Percentiles rank a stretch among this genome's conserved stretches.
phyloP scores from a whole-genome alignment of 2,888 invertebrate species.

The Sarcophaga caerulescens region DNA sequence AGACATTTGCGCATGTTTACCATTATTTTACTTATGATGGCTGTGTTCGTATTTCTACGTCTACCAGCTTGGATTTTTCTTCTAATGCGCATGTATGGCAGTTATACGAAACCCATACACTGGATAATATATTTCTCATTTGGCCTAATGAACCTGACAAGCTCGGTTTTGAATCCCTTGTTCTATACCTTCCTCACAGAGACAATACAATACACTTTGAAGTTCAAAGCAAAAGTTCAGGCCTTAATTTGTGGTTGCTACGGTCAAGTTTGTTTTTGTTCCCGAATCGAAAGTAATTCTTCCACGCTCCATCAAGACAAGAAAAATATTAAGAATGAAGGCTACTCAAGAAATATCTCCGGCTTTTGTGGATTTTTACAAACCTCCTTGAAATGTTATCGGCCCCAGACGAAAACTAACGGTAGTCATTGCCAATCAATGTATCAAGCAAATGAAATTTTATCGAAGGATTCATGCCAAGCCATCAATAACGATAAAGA shows the following conservation, averaged over 20 bases:
- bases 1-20: conserved; percentile 83
- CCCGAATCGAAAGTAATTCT: neutral
- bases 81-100: conserved; percentile 80
- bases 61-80: conserved; percentile 83
- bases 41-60: conserved; percentile 82
- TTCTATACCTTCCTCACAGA: conserved; percentile 84
- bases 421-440: neutral
- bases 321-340: neutral
- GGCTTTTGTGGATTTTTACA: conserved; percentile 52
- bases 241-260: conserved; percentile 44
- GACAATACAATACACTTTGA: conserved; percentile 77
- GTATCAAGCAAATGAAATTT: neutral
- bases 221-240: conserved; percentile 66
- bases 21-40: conserved; percentile 83
- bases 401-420: neutral
- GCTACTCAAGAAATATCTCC: conserved; percentile 44
- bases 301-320: neutral
- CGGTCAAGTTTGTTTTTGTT: conserved; percentile 28
- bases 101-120: conserved; percentile 73
- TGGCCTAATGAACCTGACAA: conserved; percentile 82
- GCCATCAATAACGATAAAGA: conserved; percentile 56
- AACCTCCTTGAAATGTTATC: conserved; percentile 23
- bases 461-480: neutral
- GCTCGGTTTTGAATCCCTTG: conserved; percentile 84
- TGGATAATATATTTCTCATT: conserved; percentile 83